Evolutionary conservation across 2,113 vertebrate species (phyloP).

Genomic region (Microcebus tavaratra): DNA sequence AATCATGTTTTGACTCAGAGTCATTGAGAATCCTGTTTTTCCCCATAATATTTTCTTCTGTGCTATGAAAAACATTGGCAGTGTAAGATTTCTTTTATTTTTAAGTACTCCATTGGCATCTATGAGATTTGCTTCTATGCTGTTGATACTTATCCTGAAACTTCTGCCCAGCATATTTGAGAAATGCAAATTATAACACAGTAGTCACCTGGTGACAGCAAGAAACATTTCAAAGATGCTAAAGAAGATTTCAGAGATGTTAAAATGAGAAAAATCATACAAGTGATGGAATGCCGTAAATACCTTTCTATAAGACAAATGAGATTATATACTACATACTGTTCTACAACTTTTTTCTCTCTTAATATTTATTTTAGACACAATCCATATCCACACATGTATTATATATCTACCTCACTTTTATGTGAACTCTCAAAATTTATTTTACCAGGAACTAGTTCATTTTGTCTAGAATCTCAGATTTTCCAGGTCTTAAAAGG

Average conservation of each 20-base stretch:
- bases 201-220: not conserved
- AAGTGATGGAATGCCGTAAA: not conserved
- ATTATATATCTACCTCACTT: not conserved
- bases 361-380: not conserved
- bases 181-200: not conserved
- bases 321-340: not conserved
- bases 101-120: not conserved
- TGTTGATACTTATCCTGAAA: not conserved
- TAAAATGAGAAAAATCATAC: constrained; percentile 33
- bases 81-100: not conserved
- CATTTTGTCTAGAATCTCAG: not conserved
- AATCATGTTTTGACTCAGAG: not conserved
- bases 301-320: not conserved
- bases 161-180: not conserved
- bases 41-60: not conserved
- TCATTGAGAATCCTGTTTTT: not conserved
- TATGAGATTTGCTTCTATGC: not conserved
- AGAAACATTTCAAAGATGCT: not conserved
- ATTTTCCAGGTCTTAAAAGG: not conserved
- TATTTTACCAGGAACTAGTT: not conserved
- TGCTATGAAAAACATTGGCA: not conserved
- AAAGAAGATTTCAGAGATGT: not conserved
- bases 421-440: not conserved
- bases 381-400: not conserved
- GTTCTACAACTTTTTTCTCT: not conserved